These are phyloP conservation scores for Pinctada fucata DNA, from an alignment of 2,888 invertebrate species.

Conservation along the genomic window DNA sequence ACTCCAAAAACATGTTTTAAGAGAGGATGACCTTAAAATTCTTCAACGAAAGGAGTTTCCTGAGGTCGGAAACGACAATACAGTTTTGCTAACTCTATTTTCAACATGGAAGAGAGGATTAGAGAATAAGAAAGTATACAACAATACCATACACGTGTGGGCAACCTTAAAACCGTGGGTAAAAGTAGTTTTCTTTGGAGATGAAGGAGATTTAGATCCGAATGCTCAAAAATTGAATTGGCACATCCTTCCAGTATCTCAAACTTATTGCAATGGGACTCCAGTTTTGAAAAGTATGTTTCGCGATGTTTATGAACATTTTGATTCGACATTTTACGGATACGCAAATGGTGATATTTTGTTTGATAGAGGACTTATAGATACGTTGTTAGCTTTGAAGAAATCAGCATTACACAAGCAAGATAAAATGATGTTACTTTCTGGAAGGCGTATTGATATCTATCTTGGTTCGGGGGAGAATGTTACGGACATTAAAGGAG, in stretches of 20 bases:
- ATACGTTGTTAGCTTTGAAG: background rate
- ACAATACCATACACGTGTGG: background rate
- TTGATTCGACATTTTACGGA: background rate
- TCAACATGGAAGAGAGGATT: background rate
- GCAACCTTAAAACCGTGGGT: background rate
- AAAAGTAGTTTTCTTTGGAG: background rate
- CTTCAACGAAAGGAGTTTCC: background rate
- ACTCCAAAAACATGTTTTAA: too few relatives aligned
- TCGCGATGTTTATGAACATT: background rate
- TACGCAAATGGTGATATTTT: constrained; percentile 1
- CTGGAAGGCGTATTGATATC: background rate
- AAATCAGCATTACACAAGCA: background rate
- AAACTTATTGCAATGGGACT: background rate
- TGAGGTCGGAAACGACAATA: background rate
- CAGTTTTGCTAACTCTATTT: background rate
- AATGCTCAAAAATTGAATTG: background rate
- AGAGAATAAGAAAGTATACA: background rate
- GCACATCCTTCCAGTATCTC: background rate
- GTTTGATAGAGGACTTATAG: background rate
- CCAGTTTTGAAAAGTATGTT: background rate
- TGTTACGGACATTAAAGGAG: background rate
- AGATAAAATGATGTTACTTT: background rate
- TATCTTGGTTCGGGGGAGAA: background rate
- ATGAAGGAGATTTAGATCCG: background rate
- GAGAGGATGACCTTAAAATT: too few relatives aligned